These are phyloP conservation scores for Gymnarchus niloticus DNA, from an alignment of 2,113 vertebrate species.

Conservation along the genomic window DNA sequence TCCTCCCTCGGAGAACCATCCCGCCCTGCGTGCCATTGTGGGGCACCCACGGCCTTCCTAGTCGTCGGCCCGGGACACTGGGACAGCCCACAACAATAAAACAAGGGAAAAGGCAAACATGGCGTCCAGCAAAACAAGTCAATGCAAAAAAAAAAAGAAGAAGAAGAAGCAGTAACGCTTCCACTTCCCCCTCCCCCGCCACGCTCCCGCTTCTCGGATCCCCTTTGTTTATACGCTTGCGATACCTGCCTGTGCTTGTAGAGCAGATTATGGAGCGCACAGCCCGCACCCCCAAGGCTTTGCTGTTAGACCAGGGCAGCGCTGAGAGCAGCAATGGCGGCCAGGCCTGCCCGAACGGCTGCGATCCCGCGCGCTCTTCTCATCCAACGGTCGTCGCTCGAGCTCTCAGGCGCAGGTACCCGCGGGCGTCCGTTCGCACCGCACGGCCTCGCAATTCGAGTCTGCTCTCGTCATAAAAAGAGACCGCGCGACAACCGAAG, in stretches of 20 bases:
- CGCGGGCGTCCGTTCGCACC: conserved; percentile 47
- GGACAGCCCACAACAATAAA: conserved; percentile 23
- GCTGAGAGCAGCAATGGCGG: conserved; percentile 56
- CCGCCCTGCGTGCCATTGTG: conserved; percentile 6
- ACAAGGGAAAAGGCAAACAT: conserved; percentile 55
- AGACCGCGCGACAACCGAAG: conserved; percentile 26
- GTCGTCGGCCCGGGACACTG: conserved; percentile 18
- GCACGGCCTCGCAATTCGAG: conserved; percentile 14
- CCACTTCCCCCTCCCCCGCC: neutral
- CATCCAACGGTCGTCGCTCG: conserved; percentile 47
- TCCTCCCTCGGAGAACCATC: neutral
- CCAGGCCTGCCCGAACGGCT: conserved; percentile 59
- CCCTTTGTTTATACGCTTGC: neutral
- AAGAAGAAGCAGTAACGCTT: neutral
- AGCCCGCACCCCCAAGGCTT: conserved; percentile 48
- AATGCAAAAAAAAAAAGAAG: conserved; percentile 21
- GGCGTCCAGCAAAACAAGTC: conserved; percentile 66
- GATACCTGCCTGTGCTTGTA: neutral
- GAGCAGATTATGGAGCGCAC: conserved; percentile 30
- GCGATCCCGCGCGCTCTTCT: conserved; percentile 57
- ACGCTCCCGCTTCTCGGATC: neutral
- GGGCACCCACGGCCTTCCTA: neutral
- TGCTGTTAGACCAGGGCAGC: conserved; percentile 54
- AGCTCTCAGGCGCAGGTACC: conserved; percentile 33
- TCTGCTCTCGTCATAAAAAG: conserved; percentile 10